Base-by-base conservation (phyloP, 2,888 invertebrate species). In the Schizotus pectinicornis region DNA sequence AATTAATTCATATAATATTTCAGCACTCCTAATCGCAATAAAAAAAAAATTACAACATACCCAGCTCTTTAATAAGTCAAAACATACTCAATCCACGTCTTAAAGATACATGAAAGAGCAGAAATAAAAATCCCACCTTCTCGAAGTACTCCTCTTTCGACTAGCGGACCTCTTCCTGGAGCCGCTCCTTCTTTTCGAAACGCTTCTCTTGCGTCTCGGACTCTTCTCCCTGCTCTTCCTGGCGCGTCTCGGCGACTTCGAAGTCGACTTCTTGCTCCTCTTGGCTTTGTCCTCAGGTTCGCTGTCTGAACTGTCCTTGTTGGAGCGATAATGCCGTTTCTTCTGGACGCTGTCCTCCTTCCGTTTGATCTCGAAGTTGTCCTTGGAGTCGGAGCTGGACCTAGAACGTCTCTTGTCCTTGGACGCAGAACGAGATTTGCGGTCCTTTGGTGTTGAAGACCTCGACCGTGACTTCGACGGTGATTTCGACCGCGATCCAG, bases 281-380 rank as follows among this genome's bases (percentile, higher is more conserved):
- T 70, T 75, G 41, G 73, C 70, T 49, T 81, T 79, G 34, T 80
- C 81, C 75, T 81, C 74, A 35, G 68, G 66, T 53, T 75, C 74
- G 58, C 74, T 74, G 58, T 74, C 74, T 3, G 74, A 74, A 59
- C 77, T 92, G 73, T 92, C 92, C 57, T 91, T 89, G 74, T 94
- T 93, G 52, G 91, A 92, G 8, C 94, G 85, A 75, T 95, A 95
- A 65, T 94, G 94, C 7, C 95, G 86, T 74, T 94, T 94, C 76
- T 92, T 92, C 76, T 94, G 94, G 7, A 91, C 86, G 79, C 93
- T 84, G 79, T 92, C 84, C 79, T 89, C 87, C 81, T 93, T 89
- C 81, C 92, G 83, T 71, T 88, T 81, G 63, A 89, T 87, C 75
- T 89, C 89, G 74, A 89, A 89, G 68, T 87, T 86, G 59, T 75